A percentile compares a stretch with the other conserved stretches of the same genome.
Evolutionary conservation across 2,888 invertebrate genomes (phyloP).

Genomic region (Hydriomena furcata): DNA sequence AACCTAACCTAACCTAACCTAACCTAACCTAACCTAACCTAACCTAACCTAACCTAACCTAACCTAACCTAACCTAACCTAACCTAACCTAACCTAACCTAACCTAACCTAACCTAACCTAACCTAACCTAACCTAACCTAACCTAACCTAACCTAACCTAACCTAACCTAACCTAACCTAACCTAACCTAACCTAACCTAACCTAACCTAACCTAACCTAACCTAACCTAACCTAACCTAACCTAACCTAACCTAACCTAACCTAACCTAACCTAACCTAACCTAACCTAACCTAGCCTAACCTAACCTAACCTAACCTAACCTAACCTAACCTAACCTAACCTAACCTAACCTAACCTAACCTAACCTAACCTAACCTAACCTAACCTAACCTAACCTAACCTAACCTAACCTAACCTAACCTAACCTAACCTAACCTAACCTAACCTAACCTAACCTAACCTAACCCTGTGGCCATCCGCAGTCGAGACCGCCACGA

Average conservation of each 20-base stretch:
- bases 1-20: constrained; percentile 36
- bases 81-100: constrained; percentile 31
- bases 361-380: constrained; percentile 22
- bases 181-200: constrained; percentile 35
- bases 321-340: constrained; percentile 36
- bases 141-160: constrained; percentile 32
- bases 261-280: constrained; percentile 37
- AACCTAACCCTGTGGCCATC: too few relatives aligned
- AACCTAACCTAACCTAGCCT: constrained; percentile 36
- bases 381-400: constrained; percentile 15
- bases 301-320: constrained; percentile 34
- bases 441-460: constrained; percentile 21
- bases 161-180: constrained; percentile 32
- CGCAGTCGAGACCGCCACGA: too few relatives aligned
- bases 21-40: constrained; percentile 33
- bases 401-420: constrained; percentile 23
- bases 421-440: constrained; percentile 23
- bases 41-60: constrained; percentile 31
- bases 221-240: constrained; percentile 36
- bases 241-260: constrained; percentile 37
- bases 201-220: constrained; percentile 37
- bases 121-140: constrained; percentile 31
- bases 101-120: constrained; percentile 30
- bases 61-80: constrained; percentile 30
- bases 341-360: constrained; percentile 26